A percentile compares a stretch with the other conserved stretches of the same genome.
These are phyloP conservation scores for Engraulis encrasicolus DNA, from an alignment of 2,113 vertebrate species.

Conservation along the genomic window DNA sequence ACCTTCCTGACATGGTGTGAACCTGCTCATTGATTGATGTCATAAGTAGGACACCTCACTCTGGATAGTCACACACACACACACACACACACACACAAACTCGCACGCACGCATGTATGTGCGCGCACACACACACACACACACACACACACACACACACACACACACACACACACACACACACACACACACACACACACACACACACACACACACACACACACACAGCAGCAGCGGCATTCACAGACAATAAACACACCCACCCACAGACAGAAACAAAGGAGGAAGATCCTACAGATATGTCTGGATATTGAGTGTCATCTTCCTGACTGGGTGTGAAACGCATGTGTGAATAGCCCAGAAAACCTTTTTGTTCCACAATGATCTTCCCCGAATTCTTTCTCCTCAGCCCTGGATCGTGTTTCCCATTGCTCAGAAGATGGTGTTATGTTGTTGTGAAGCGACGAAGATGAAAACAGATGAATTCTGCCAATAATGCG, in stretches of 20 bases:
- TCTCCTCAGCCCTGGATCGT: conserved; percentile 56
- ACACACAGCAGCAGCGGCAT: background rate
- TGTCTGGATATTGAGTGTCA: background rate
- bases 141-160: background rate
- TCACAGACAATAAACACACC: conserved; percentile 21
- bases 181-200: background rate
- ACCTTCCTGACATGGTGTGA: conserved; percentile 33
- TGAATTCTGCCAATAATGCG: conserved; percentile 9
- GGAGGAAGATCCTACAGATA: background rate
- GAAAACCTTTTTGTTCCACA: conserved; percentile 28
- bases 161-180: background rate
- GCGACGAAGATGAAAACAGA: conserved; percentile 28
- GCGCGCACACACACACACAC: conserved; percentile 6
- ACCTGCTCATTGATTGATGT: background rate
- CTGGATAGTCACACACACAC: background rate
- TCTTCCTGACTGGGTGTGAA: background rate
- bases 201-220: conserved; percentile 20
- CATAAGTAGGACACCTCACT: background rate
- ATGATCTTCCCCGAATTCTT: conserved; percentile 4
- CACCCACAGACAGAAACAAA: conserved; percentile 15
- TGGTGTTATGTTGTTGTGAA: conserved; percentile 17
- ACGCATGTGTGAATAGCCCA: conserved; percentile 7
- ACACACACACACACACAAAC: background rate
- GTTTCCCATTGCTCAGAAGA: conserved; percentile 44
- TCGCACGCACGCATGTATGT: background rate